These are phyloP conservation scores for Andinoacara biseriatus DNA, from an alignment of 2,113 vertebrate species.

Conservation along the genomic window DNA sequence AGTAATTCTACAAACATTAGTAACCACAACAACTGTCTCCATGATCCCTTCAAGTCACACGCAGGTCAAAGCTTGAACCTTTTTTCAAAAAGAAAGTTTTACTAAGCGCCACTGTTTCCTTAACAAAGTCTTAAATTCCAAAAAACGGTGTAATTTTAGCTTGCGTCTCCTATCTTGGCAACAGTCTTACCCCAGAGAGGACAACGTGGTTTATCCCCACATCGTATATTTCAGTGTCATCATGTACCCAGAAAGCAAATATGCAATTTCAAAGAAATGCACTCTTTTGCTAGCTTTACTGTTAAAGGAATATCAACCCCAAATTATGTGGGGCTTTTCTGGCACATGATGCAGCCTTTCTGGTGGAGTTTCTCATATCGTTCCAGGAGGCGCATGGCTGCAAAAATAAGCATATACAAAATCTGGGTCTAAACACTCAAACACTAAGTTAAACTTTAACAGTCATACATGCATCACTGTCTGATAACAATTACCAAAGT, in stretches of 20 bases:
- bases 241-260: background rate
- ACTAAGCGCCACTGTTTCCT: conserved; percentile 8
- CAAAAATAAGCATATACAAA: background rate
- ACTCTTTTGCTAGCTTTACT: background rate
- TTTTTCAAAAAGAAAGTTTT: conserved; percentile 10
- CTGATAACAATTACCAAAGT: background rate
- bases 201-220: background rate
- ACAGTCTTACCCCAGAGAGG: background rate
- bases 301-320: no score
- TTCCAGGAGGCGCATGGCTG: background rate
- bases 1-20: background rate
- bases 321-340: no score
- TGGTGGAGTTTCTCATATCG: background rate
- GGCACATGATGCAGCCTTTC: background rate
- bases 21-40: background rate
- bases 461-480: background rate
- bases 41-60: conserved; percentile 7
- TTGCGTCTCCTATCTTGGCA: conserved; percentile 17
- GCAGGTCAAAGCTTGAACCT: background rate
- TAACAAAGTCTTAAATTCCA: conserved; percentile 13
- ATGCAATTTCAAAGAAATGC: background rate
- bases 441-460: background rate
- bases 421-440: background rate
- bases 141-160: conserved; percentile 27
- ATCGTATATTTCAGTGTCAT: background rate